Evolutionary conservation across 2,888 invertebrate genomes (phyloP).

Genomic region (Clivina fossor): DNA sequence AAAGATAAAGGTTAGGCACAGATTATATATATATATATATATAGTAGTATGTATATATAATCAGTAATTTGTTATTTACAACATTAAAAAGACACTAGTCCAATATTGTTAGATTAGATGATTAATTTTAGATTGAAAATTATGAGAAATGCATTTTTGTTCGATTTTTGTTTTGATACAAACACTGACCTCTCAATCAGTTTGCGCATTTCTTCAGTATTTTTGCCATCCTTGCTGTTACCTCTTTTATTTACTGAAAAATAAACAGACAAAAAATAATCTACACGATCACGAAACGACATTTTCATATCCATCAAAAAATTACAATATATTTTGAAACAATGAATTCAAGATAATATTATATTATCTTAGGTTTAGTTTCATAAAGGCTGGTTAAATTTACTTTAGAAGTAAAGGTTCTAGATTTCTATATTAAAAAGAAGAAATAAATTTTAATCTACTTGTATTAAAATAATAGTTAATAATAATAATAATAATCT

Average conservation of each 20-base stretch:
- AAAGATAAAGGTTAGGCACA: background rate
- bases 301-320: conserved; percentile 52
- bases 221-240: conserved; percentile 86
- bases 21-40: conserved; percentile 18
- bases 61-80: conserved; percentile 10
- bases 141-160: conserved; percentile 23
- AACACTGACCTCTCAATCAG: conserved; percentile 92
- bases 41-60: conserved; percentile 5
- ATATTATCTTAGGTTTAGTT: too few relatives aligned
- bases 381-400: conserved; percentile 44
- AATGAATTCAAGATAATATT: too few relatives aligned
- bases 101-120: conserved; percentile 11
- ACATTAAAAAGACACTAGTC: background rate
- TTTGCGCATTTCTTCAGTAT: conserved; percentile 96
- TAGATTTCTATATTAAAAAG: too few relatives aligned
- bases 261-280: conserved; percentile 48
- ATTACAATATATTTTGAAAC: too few relatives aligned
- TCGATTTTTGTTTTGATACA: conserved; percentile 28
- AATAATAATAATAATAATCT: too few relatives aligned
- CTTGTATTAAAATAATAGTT: too few relatives aligned
- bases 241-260: conserved; percentile 65
- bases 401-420: conserved; percentile 52
- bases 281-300: conserved; percentile 58
- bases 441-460: too few relatives aligned
- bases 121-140: conserved; percentile 11